phyloP scores from a whole-genome alignment of 2,888 invertebrate species.

The Gnatocerus cornutus region DNA sequence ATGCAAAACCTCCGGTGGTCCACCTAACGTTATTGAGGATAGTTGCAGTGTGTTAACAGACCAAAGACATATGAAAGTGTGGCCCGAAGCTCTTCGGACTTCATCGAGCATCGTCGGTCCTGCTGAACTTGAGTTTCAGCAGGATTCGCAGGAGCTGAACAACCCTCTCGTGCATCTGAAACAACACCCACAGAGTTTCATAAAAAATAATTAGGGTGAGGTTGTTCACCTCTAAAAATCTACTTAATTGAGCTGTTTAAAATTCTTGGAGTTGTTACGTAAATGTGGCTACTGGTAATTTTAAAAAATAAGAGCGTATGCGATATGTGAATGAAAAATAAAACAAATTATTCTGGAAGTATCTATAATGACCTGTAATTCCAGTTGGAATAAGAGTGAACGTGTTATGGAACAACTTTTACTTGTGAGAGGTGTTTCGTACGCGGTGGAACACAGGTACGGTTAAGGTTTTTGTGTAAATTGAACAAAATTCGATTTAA shows the following conservation, averaged over 20 bases:
- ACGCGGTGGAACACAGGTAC: constrained; percentile 19
- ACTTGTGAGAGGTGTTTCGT: constrained; percentile 56
- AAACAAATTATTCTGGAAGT: not conserved
- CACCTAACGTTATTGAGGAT: constrained; percentile 49
- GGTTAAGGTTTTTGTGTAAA: constrained; percentile 32
- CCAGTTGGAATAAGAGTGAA: constrained; percentile 49
- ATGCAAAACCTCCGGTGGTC: constrained; percentile 48
- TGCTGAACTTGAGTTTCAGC: constrained; percentile 42
- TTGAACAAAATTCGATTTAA: constrained; percentile 24
- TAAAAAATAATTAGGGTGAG: not conserved
- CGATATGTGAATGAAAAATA: constrained; percentile 12
- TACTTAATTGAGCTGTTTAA: not conserved
- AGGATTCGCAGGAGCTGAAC: constrained; percentile 29
- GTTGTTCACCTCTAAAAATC: constrained; percentile 2
- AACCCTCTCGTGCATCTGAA: not conserved
- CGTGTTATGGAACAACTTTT: constrained; percentile 56
- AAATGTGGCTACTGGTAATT: not conserved
- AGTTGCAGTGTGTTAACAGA: constrained; percentile 53
- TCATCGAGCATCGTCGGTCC: constrained; percentile 32
- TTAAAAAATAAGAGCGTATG: constrained; percentile 12
- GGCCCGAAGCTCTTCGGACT: constrained; percentile 42
- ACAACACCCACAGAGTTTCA: not conserved
- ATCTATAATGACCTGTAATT: constrained; percentile 36
- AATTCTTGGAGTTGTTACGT: constrained; percentile 1
- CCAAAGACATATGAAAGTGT: constrained; percentile 58